Conservation (phyloP, 1,140 invertebrate species). For the Limonius californicus region DNA sequence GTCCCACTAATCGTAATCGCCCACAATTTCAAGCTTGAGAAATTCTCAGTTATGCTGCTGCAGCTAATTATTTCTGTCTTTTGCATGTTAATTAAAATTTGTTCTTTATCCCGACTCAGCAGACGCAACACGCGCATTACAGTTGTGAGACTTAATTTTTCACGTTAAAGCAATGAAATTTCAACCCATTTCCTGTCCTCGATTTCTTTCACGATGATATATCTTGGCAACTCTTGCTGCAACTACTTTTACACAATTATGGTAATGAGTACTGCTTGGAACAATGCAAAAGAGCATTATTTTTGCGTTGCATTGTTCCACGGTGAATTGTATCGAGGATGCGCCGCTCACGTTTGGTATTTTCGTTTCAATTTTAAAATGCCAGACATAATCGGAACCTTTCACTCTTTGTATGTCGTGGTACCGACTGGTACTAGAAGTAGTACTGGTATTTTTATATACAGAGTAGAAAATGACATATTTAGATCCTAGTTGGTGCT, state of each 20-base stretch:
- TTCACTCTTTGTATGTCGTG: constrained; percentile 1
- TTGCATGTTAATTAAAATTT: background rate
- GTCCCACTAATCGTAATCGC: background rate
- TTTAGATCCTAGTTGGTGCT: background rate
- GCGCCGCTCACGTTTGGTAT: background rate
- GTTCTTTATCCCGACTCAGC: no score
- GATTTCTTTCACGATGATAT: background rate
- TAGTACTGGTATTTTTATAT: background rate
- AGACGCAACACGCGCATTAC: background rate
- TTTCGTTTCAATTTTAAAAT: background rate
- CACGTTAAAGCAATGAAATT: background rate
- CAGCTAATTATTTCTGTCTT: no score
- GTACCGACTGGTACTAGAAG: background rate
- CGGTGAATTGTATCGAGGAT: background rate
- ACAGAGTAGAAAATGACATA: background rate
- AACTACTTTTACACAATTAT: background rate
- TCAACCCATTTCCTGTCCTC: background rate
- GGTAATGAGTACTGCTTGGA: background rate
- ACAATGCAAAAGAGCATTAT: background rate
- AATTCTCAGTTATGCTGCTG: no score
- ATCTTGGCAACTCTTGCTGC: background rate
- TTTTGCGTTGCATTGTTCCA: background rate
- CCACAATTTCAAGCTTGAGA: no score
- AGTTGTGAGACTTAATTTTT: background rate
- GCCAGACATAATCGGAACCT: constrained; percentile 1